Percentiles rank a stretch among this genome's conserved stretches.
Evolutionary conservation across 1,140 invertebrate genomes (phyloP).

Genomic region (Bombus impatiens): DNA sequence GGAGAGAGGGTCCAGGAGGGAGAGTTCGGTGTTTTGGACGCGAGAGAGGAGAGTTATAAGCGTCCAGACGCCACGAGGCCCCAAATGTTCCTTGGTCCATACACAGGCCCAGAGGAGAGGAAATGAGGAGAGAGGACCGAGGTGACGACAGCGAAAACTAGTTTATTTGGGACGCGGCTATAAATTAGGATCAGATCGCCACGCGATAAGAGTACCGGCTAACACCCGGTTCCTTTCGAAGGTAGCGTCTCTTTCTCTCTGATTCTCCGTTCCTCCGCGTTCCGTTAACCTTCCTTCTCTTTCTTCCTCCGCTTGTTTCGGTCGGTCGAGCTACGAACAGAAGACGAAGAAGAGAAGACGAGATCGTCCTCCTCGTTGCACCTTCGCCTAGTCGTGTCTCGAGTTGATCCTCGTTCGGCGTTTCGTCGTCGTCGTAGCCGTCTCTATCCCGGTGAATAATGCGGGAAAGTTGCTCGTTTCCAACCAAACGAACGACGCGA

Average conservation of each 20-base stretch:
- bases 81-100: constrained; percentile 19
- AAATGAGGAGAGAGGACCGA: constrained; percentile 60
- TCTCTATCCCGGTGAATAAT: constrained; percentile 15
- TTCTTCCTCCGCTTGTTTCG: constrained; percentile 42
- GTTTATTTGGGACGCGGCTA: constrained; percentile 83
- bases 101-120: not conserved
- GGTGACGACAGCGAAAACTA: constrained; percentile 83
- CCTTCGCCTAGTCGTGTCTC: constrained; percentile 4
- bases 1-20: constrained; percentile 20
- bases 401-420: not conserved
- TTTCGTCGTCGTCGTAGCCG: too few species aligned
- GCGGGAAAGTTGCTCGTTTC: constrained; percentile 19
- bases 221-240: constrained; percentile 81
- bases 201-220: constrained; percentile 81
- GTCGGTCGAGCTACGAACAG: constrained; percentile 39
- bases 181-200: constrained; percentile 83
- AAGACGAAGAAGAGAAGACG: constrained; percentile 13
- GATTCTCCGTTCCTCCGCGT: constrained; percentile 14
- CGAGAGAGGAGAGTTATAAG: constrained; percentile 56
- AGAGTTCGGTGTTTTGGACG: constrained; percentile 32
- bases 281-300: not conserved
- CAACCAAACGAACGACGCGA: not conserved
- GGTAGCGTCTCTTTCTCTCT: constrained; percentile 65
- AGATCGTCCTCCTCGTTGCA: constrained; percentile 21
- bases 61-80: constrained; percentile 51